Conservation (phyloP, 2,888 invertebrate genomes). For the Lycia hirtaria region DNA sequence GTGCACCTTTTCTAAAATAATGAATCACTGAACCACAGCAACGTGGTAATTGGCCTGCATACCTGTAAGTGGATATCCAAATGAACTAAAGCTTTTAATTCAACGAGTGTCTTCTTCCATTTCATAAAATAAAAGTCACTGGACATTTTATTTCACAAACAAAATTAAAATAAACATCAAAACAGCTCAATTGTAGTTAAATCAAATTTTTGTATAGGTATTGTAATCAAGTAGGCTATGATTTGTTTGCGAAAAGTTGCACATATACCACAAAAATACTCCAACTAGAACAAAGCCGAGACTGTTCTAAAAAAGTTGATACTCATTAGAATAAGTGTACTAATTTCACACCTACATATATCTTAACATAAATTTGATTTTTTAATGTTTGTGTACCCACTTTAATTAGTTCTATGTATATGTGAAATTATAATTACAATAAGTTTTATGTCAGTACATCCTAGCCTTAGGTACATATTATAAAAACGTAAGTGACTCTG, state of each 20-base stretch:
- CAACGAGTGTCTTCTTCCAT: conserved; percentile 58
- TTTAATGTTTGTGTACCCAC: no score
- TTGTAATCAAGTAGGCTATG: conserved; percentile 39
- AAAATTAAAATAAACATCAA: conserved; percentile 48
- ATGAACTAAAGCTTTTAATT: conserved; percentile 49
- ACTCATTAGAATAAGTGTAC: no score
- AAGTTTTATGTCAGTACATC: no score
- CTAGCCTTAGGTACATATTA: no score
- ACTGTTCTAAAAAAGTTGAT: no score
- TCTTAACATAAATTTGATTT: no score
- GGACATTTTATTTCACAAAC: conserved; percentile 61
- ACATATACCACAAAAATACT: background rate
- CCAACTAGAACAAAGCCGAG: background rate
- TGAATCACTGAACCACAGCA: no score
- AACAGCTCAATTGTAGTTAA: conserved; percentile 1
- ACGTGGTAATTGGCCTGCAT: conserved; percentile 8
- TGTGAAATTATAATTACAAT: no score
- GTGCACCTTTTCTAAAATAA: no score
- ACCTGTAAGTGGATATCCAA: conserved; percentile 68
- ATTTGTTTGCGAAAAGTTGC: background rate
- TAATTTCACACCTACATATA: no score
- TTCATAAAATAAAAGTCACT: conserved; percentile 66
- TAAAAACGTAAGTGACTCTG: no score
- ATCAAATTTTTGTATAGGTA: background rate
- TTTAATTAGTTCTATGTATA: no score